Evolutionary conservation across 2,113 vertebrate genomes (phyloP), one percentile per base, ranked within the genome.

Genomic region (Ranitomeya imitator): DNA sequence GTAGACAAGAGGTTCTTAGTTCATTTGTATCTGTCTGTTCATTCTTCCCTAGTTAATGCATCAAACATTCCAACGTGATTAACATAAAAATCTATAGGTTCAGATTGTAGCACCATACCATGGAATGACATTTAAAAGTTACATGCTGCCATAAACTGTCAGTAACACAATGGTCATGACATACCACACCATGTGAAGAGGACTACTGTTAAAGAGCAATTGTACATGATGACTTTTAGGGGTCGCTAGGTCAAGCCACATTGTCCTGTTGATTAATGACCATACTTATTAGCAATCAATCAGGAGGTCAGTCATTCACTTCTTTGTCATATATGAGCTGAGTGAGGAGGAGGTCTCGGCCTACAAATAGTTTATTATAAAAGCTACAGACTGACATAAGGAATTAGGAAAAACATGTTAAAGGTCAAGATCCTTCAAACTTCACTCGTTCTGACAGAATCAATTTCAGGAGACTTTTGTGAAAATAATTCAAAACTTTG

Each of bases 351-450:
- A n/a, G 21, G 77, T 79, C 77, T 79, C 52, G 12, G 77, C 77
- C 57, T 79, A 23, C 77, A 79, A 79, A 79, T 57, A 79, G 77
- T 79, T 79, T 79, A 57, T 79, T 79, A 79, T 79, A 79, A 79
- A 13, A 79, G 77, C 77, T 57, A 15, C 4, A 52, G 21, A 57
- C 37, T 52, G 73, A 76, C 73, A 76, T 51, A 11, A 76, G 45
- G 73, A 76, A 76, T 76, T 76, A 76, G 73, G 73, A 52, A 76
- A 19, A 76, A 76, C 73, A 52, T 52, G 73, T 0, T 76, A 76
- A 76, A 76, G 73, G 73, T 76, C 73, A 76, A 76, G 73, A 76
- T 76, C 16, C 73, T 76, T 76, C 73, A 76, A 76, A 76, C 73
- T 76, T 76, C 73, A 76, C 37, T 76, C 73, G 21, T 76, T 76